Percentiles rank a stretch among this genome's conserved stretches.
Conservation (phyloP, 2,888 invertebrate species). For the Seladonia tumulorum region DNA sequence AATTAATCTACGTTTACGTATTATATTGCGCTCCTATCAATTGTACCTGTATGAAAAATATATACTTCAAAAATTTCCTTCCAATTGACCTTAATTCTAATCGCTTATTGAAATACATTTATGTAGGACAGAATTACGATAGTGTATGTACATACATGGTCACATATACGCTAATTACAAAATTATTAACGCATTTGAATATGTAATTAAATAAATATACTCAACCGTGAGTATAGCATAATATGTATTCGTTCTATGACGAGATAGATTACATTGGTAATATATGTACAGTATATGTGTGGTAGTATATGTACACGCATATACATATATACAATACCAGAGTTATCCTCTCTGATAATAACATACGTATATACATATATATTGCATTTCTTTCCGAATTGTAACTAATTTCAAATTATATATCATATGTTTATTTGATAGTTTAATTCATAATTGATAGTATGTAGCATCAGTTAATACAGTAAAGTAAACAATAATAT, state of each 20-base stretch:
- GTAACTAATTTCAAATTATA: neutral
- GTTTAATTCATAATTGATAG: neutral
- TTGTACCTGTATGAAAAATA: neutral
- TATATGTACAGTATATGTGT: neutral
- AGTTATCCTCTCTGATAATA: too few species aligned
- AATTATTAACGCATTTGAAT: neutral
- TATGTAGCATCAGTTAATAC: neutral
- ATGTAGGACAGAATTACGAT: too few species aligned
- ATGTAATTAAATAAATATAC: neutral
- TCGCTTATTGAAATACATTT: neutral
- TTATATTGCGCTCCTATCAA: neutral
- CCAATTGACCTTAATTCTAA: neutral
- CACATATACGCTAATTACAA: neutral
- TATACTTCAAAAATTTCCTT: neutral
- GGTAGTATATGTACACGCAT: neutral
- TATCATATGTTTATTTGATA: neutral
- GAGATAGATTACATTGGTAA: neutral
- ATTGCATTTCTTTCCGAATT: neutral
- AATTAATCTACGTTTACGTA: neutral
- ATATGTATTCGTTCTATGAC: neutral
- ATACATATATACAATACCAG: too few species aligned
- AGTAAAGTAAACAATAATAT: neutral
- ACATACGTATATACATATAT: neutral
- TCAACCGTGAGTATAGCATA: neutral
- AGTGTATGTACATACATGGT: neutral